Conservation (phyloP, 1,140 invertebrate genomes). For the Eurosta solidaginis region DNA sequence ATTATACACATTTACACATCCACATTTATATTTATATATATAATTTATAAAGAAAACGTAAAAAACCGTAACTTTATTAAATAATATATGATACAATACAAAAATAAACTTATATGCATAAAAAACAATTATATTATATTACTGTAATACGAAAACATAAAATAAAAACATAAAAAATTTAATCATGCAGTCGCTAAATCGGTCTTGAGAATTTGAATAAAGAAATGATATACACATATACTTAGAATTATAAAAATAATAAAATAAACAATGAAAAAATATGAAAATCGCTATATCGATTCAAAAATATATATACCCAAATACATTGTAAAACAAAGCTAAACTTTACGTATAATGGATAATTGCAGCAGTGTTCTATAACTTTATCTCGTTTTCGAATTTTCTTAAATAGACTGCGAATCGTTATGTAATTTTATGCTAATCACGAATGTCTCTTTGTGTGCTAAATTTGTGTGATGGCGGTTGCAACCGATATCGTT, state of each 20-base stretch:
- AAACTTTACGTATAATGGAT: conserved; percentile 3
- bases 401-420: background rate
- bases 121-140: background rate
- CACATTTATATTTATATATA: background rate
- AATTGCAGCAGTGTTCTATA: conserved; percentile 10
- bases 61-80: conserved; percentile 26
- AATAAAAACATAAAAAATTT: conserved; percentile 3
- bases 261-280: conserved; percentile 12
- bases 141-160: conserved; percentile 7
- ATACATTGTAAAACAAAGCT: background rate
- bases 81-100: background rate
- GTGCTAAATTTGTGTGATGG: background rate
- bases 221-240: background rate
- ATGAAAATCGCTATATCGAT: conserved; percentile 8
- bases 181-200: conserved; percentile 3
- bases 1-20: background rate
- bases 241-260: background rate
- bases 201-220: conserved; percentile 1
- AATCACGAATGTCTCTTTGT: background rate
- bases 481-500: background rate
- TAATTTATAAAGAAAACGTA: conserved; percentile 19
- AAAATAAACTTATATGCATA: background rate
- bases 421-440: background rate
- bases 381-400: background rate
- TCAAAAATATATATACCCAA: background rate